phyloP scores from a whole-genome alignment of 2,797 vertebrate genomes.

The Chrosomus eos region DNA sequence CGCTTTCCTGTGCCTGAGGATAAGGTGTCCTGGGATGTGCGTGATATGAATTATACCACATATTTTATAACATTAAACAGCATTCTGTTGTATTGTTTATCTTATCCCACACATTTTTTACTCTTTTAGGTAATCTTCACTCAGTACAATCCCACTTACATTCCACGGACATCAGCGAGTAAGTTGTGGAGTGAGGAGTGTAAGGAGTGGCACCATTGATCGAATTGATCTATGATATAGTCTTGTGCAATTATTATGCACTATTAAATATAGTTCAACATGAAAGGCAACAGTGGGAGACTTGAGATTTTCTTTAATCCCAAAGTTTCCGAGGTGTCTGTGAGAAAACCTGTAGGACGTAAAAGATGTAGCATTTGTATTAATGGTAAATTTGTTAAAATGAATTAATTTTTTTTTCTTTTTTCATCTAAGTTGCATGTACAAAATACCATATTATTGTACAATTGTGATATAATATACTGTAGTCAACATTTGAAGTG shows the following conservation, averaged over 20 bases:
- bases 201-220: too few species aligned
- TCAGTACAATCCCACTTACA: constrained; percentile 80
- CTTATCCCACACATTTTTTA: background rate
- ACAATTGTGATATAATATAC: background rate
- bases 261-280: background rate
- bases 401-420: too few species aligned
- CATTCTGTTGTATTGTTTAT: background rate
- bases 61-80: background rate
- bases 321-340: background rate
- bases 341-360: background rate
- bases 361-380: background rate
- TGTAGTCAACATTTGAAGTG: too few species aligned
- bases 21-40: constrained; percentile 95
- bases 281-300: background rate
- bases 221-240: background rate
- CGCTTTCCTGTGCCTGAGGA: constrained; percentile 95
- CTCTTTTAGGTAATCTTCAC: constrained; percentile 80
- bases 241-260: background rate
- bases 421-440: background rate
- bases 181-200: too few species aligned
- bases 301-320: background rate
- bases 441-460: background rate
- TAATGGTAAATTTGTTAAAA: background rate
- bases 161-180: constrained; percentile 28
- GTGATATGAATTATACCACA: constrained; percentile 2